These are phyloP conservation scores for Allobates femoralis DNA, from an alignment of 2,797 vertebrate genomes.

Conservation along the genomic window DNA sequence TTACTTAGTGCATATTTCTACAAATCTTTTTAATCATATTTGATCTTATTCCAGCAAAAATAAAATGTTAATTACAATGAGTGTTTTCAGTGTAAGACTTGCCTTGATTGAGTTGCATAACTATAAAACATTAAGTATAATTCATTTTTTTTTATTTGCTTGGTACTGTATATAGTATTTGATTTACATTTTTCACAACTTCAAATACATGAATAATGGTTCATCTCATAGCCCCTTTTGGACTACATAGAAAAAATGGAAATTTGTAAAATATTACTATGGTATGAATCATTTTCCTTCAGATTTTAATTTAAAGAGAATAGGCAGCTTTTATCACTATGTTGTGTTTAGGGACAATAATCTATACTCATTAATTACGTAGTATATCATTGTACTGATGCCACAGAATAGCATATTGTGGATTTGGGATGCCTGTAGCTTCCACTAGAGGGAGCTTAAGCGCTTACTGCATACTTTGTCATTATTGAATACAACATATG, in stretches of 20 bases:
- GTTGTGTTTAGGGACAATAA: background rate
- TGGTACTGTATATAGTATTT: background rate
- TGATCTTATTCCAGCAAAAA: constrained; percentile 3
- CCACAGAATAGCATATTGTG: background rate
- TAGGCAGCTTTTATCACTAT: background rate
- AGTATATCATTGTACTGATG: background rate
- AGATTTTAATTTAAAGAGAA: background rate
- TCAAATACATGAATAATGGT: background rate
- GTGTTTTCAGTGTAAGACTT: background rate
- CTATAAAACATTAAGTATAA: background rate
- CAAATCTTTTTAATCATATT: constrained; percentile 31
- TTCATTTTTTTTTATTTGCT: background rate
- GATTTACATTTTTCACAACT: background rate
- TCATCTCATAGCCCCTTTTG: background rate
- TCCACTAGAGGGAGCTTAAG: background rate
- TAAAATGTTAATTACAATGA: background rate
- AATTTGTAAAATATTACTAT: background rate
- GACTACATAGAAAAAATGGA: background rate
- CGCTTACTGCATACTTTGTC: background rate
- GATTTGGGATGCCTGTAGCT: background rate
- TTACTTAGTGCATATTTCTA: constrained; percentile 33
- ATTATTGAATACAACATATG: too few relatives aligned
- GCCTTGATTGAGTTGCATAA: background rate
- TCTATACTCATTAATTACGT: background rate
- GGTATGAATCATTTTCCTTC: background rate